Base-by-base conservation (phyloP, 2,888 invertebrate species). In the Chrysodeixis includens region DNA sequence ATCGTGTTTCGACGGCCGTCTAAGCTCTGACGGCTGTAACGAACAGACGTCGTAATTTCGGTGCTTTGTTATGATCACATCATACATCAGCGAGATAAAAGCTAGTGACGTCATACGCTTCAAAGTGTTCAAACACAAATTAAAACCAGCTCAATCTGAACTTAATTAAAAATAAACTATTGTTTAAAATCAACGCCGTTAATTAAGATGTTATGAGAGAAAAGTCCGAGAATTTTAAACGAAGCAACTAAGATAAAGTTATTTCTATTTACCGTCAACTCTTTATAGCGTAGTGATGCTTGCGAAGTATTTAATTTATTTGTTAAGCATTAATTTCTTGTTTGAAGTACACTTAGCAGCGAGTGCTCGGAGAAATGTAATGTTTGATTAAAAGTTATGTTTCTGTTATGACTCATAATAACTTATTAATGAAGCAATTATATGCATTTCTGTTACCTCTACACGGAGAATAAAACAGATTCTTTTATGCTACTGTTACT, bases 231-330 rank as follows among this genome's bases (percentile, higher is more conserved):
- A 40, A 40, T 40, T 40, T n/a, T 40, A 40, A 40, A 40, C 5
- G 40, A 40, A 40, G n/a, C 40, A 40, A 40, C 40, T 40, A 40
- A 6, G n/a, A 40, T 4, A n/a, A n/a, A 40, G 40, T 40, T n/a
- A 40, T 40, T 40, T 40, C 40, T 40, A 40, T 40, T 40, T n/a
- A 40, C 14, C 40, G 40, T n/a, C n/a, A 40, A 40, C 40, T 40
- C 40, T 40, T 40, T 40, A 7, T 7, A 40, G 7, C n/a, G 40
- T n/a, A 40, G 14, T 35, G 12, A 32, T 40, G 40, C 40, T 40
- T 40, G 6, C 6, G n/a, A 40, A 5, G 40, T 40, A n/a, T 40
- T 40, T 40, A 35, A 35, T 35, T 35, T 35, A 35, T 35, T n/a
- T n/a, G n/a, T n/a, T n/a, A 26, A 26, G 26, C 26, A 26, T 26